These are phyloP conservation scores for Tragelaphus imberbis DNA, from an alignment of 2,113 vertebrate species.

Conservation along the genomic window DNA sequence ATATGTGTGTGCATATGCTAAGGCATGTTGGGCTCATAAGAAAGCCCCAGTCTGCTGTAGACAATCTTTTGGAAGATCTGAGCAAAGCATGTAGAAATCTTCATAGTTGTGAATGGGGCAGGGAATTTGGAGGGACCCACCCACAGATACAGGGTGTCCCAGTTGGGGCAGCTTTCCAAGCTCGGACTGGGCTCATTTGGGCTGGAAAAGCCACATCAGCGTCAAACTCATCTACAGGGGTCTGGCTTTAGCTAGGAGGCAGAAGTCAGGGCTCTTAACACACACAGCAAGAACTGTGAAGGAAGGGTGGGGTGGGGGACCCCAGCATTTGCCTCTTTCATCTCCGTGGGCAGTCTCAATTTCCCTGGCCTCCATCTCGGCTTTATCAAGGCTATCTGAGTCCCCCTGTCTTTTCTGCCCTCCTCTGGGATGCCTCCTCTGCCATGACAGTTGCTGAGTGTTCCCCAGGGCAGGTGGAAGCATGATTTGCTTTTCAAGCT, in stretches of 20 bases:
- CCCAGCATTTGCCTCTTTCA: constrained; percentile 1
- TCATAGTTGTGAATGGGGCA: not conserved
- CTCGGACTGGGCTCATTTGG: not conserved
- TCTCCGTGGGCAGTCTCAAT: constrained; percentile 33
- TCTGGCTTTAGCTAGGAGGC: constrained; percentile 22
- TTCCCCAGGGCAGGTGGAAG: constrained; percentile 69
- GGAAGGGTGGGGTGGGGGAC: not conserved
- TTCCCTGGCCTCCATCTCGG: not conserved
- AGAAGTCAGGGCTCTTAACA: constrained; percentile 22
- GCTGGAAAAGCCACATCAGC: constrained; percentile 10
- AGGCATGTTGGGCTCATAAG: not conserved
- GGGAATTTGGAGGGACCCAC: not conserved
- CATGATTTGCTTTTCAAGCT: constrained; percentile 72
- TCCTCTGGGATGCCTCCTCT: constrained; percentile 59
- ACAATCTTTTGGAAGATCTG: not conserved
- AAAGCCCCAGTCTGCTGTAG: not conserved
- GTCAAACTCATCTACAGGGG: not conserved
- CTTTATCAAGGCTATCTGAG: constrained; percentile 50
- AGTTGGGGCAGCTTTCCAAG: not conserved
- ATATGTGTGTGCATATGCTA: not conserved
- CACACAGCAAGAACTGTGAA: not conserved
- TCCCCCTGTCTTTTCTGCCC: constrained; percentile 37
- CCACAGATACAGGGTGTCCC: not conserved
- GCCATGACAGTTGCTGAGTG: constrained; percentile 63
- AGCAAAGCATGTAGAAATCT: not conserved